Conservation (phyloP, 37 sponge, comb jelly and placozoan species). For the Halichondria panicea region DNA sequence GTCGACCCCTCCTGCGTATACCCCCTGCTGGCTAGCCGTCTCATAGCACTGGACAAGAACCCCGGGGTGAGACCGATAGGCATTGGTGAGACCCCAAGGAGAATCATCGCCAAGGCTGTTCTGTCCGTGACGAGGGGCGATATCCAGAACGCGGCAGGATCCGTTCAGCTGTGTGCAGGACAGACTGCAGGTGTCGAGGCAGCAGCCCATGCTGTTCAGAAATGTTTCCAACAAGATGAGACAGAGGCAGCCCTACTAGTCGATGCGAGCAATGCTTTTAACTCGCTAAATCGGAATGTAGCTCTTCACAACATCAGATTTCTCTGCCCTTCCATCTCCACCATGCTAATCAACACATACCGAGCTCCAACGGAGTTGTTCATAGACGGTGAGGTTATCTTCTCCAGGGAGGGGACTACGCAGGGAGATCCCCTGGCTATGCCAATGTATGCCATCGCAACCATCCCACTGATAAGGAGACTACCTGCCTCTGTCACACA, state of each 20-base stretch:
- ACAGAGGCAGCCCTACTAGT: constrained; percentile 48
- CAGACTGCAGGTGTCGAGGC: constrained; percentile 60
- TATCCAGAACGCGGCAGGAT: constrained; percentile 49
- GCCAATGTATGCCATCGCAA: constrained; percentile 58
- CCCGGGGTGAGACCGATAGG: constrained; percentile 67
- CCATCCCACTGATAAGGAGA: too few relatives aligned
- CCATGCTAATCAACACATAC: constrained; percentile 38
- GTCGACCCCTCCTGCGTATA: constrained; percentile 36
- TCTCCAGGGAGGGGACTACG: constrained; percentile 37
- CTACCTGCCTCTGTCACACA: too few relatives aligned
- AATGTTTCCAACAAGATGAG: constrained; percentile 25
- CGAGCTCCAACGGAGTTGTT: constrained; percentile 13
- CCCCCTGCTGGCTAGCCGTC: constrained; percentile 38
- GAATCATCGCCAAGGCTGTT: constrained; percentile 55
- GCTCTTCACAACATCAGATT: constrained; percentile 51
- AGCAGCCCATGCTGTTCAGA: constrained; percentile 52
- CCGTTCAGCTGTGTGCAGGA: constrained; percentile 68
- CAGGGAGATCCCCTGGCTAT: constrained; percentile 60
- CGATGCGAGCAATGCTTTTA: constrained; percentile 76
- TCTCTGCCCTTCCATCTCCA: constrained; percentile 39
- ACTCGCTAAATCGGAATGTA: constrained; percentile 43
- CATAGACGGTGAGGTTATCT: constrained; percentile 12
- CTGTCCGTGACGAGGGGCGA: constrained; percentile 18
- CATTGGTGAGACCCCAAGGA: constrained; percentile 51
- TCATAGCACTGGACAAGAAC: constrained; percentile 56